Evolutionary conservation across 2,888 invertebrate species (phyloP), one percentile per base, ranked within the genome.

Genomic region (Kuschelorhynchus macadamiae): DNA sequence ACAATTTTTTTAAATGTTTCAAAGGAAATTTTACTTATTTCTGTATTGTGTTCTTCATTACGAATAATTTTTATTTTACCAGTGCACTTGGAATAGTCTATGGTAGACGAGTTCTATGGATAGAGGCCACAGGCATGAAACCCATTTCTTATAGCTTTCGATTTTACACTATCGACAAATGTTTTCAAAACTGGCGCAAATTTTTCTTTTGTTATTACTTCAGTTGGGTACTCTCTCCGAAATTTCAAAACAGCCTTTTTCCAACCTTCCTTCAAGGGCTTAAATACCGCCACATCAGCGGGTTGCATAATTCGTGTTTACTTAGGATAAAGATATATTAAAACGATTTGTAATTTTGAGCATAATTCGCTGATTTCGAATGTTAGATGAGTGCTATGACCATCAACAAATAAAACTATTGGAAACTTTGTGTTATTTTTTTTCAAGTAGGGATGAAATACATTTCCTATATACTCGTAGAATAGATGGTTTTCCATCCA

Each of bases 321-420:
- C 14, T 77, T 79, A 8, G 76, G 77, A 66, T 77, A 76, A 1
- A 78, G 62, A n/a, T 72, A 65, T 36, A 78, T 71, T 21, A 79
- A 44, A 30, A 78, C 68, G 9, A 73, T 72, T 61, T 65, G 20
- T 55, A 71, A 55, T 20, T 63, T 44, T 12, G 20, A 47, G 64
- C 70, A 71, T 33, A 71, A 33, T 12, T 68, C 30, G 47, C 70
- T 70, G 0, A 71, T 11, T 33, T 66, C 20, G 21, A 33, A 60
- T 0, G 52, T 63, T 11, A 59, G 9, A 41, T 67, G 62, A n/a
- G 62, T 57, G 16, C 30, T 57, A 41, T 70, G 70, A 5, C 70
- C 70, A 20, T 70, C 62, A 17, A 70, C 56, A 36, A 71, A 67
- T 11, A 67, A 36, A 11, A 59, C 36, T 5, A 70, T 42, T 25